phyloP scores from a whole-genome alignment of 2,888 invertebrate genomes.

The Nematopogon swammerdamellus region DNA sequence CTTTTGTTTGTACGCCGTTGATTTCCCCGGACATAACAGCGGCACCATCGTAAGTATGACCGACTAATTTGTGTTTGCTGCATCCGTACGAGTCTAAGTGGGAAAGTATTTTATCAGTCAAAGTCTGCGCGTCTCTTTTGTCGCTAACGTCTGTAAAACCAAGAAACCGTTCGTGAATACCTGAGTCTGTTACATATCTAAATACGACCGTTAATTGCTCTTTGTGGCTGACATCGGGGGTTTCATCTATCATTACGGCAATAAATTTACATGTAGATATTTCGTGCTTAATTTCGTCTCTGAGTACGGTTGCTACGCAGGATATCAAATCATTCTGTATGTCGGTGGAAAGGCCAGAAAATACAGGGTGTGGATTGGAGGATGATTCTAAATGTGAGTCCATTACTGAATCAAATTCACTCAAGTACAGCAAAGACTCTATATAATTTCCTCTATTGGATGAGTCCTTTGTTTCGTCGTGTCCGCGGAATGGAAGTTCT shows the following conservation, averaged over 20 bases:
- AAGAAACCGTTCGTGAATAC: too few species aligned
- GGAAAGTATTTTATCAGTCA: slow-evolving; percentile 13
- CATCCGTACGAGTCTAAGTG: slow-evolving; percentile 11
- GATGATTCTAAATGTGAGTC: slow-evolving; percentile 11
- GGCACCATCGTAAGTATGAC: slow-evolving; percentile 16
- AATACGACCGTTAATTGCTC: too few species aligned
- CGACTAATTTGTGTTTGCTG: slow-evolving; percentile 11
- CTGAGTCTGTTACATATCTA: too few species aligned
- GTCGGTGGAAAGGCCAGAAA: slow-evolving; percentile 13
- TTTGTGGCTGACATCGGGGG: too few species aligned
- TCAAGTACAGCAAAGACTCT: slow-evolving; percentile 11
- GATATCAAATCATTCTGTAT: slow-evolving; percentile 17
- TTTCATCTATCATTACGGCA: too few species aligned
- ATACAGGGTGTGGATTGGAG: slow-evolving; percentile 14
- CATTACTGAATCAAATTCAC: slow-evolving; percentile 8
- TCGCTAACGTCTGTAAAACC: too few species aligned
- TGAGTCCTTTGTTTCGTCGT: slow-evolving; percentile 10
- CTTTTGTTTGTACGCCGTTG: slow-evolving; percentile 15
- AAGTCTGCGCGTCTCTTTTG: slow-evolving; percentile 13
- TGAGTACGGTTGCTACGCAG: slow-evolving; percentile 9
- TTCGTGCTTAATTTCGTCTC: slow-evolving; percentile 12
- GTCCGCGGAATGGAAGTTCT: slow-evolving; percentile 11
- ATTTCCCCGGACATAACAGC: slow-evolving; percentile 12
- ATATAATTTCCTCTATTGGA: slow-evolving; percentile 14
- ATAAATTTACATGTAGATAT: slow-evolving; percentile 8